A percentile compares a stretch with the other conserved stretches of the same genome.
These are phyloP conservation scores for Morpho helenor DNA, from an alignment of 2,888 invertebrate genomes.

Conservation along the genomic window DNA sequence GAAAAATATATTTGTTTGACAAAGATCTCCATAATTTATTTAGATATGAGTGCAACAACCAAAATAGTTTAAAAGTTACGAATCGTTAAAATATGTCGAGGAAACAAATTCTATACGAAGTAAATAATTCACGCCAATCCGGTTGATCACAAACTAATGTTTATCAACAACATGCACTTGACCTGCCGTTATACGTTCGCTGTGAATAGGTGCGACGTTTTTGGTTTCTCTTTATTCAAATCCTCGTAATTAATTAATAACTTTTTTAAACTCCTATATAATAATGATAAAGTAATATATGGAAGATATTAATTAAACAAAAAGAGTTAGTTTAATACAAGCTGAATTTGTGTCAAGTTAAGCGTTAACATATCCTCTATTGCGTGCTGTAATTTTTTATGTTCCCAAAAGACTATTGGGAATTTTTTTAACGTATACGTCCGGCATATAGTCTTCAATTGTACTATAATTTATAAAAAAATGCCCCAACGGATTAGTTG, in stretches of 20 bases:
- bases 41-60: no score
- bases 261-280: not conserved
- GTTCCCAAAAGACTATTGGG: no score
- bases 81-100: slow-evolving; percentile 1
- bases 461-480: no score
- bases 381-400: no score
- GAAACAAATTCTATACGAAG: slow-evolving; percentile 7
- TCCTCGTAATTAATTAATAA: not conserved
- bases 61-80: not conserved
- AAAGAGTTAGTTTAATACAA: no score
- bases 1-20: not conserved
- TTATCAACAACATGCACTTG: slow-evolving; percentile 32
- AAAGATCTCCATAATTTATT: not conserved
- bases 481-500: no score
- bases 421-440: no score
- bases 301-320: no score
- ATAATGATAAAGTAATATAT: no score
- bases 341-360: no score
- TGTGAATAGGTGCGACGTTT: slow-evolving; percentile 5
- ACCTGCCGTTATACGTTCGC: slow-evolving; percentile 24
- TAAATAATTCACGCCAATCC: slow-evolving; percentile 20
- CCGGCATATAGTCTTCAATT: no score
- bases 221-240: not conserved
- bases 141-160: slow-evolving; percentile 26
- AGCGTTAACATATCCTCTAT: no score